Conservation (phyloP, 2,888 invertebrate genomes). For the Erpobdella octoculata region DNA sequence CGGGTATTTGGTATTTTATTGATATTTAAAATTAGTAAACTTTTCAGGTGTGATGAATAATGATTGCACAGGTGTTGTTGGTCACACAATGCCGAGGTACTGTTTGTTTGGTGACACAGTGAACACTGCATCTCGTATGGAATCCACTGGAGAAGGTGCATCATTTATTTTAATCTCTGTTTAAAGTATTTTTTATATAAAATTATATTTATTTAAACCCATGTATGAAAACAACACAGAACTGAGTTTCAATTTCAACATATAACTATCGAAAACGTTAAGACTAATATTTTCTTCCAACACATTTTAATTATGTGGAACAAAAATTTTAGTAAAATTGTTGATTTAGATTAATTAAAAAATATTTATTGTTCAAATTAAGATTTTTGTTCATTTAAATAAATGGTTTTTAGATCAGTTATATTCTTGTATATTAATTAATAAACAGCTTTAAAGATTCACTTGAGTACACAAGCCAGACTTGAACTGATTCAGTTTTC, state of each 20-base stretch:
- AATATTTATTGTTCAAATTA: too few species aligned
- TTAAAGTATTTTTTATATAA: background rate
- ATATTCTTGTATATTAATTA: background rate
- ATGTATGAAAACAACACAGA: too few species aligned
- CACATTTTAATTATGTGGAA: too few species aligned
- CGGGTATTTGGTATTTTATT: conserved; percentile 3
- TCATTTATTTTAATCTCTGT: background rate
- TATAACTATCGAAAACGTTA: too few species aligned
- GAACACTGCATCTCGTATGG: conserved; percentile 32
- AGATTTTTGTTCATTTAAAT: too few species aligned
- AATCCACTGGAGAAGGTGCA: conserved; percentile 32
- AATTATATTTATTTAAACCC: background rate
- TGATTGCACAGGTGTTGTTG: conserved; percentile 31
- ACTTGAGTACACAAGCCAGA: conserved; percentile 8
- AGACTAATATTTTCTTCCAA: too few species aligned
- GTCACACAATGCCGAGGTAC: conserved; percentile 34
- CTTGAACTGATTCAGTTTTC: conserved; percentile 13
- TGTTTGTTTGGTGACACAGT: conserved; percentile 35
- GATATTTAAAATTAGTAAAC: background rate
- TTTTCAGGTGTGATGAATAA: background rate
- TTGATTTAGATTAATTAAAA: too few species aligned
- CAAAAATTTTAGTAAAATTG: too few species aligned
- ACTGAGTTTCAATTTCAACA: too few species aligned
- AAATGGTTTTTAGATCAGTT: too few species aligned
- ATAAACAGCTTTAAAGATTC: conserved; percentile 16